These are phyloP conservation scores for Echinometra lucunter DNA, from an alignment of 53 echinoderm and acorn worm genomes.

Conservation along the genomic window DNA sequence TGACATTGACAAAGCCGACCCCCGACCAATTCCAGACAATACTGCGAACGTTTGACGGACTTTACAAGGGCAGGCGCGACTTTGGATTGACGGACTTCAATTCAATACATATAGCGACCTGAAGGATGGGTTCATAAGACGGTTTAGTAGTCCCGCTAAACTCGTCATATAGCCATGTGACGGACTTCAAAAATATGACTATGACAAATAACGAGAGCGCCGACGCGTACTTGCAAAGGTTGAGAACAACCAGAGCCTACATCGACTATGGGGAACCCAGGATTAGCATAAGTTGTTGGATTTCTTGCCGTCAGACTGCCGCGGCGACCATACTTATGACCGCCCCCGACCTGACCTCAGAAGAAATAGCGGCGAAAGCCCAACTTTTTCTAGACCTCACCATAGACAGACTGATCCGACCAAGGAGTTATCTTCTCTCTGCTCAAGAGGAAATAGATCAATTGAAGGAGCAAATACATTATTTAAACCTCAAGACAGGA, in stretches of 20 bases:
- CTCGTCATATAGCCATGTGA: constrained; percentile 7
- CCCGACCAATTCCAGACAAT: not conserved
- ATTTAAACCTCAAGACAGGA: not conserved
- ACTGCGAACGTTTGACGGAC: constrained; percentile 22
- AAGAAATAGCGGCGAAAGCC: constrained; percentile 29
- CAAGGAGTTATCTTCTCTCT: not conserved
- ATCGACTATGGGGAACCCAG: constrained; percentile 63
- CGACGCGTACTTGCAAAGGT: constrained; percentile 39
- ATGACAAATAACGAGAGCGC: constrained; percentile 53
- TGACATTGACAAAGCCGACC: constrained; percentile 50
- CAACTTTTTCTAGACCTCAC: not conserved
- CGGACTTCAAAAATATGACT: constrained; percentile 53
- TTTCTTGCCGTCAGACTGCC: constrained; percentile 47
- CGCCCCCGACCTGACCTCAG: not conserved
- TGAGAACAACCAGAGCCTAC: constrained; percentile 8
- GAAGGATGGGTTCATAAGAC: constrained; percentile 33
- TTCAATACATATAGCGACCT: constrained; percentile 30
- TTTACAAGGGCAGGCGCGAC: constrained; percentile 55
- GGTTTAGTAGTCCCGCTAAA: constrained; percentile 64
- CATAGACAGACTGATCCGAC: too few relatives aligned
- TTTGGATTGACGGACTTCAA: constrained; percentile 56
- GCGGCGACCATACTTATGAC: constrained; percentile 70
- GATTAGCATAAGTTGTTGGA: constrained; percentile 55
- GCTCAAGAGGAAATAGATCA: not conserved
- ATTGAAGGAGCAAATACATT: not conserved